Evolutionary conservation across 2,797 vertebrate species (phyloP), one percentile per base, ranked within the genome.

Genomic region (Acanthurus leucopareius): DNA sequence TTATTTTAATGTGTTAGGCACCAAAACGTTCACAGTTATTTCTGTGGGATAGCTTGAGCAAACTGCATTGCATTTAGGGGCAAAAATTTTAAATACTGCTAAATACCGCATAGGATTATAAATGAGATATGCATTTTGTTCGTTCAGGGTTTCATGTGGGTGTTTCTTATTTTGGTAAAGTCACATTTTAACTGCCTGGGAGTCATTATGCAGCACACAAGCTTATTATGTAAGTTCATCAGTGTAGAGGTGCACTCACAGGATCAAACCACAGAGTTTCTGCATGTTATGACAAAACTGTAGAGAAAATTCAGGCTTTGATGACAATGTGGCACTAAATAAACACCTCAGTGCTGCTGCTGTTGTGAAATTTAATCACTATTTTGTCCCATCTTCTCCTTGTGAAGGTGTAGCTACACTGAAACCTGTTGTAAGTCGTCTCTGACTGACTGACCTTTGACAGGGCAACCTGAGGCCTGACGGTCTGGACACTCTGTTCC

Each of bases 361-460:
- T 22, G 42, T 49, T 66, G 47, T 48, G 47, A 48, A 48, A 48
- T 48, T 1, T 25, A 40, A 42, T 64, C 19, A 20, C 19, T 16
- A 16, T n/a, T 20, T 9, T 16, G 42, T 44, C 22, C 0, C 22
- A 8, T 45, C 32, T 14, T 51, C 14, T 14, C n/a, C 47, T 56
- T 40, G 49, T 59, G 62, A 40, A 62, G 47, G 38, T 80, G 49
- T 25, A 69, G 66, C n/a, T 45, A 25, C 57, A 65, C 28, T 7
- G 14, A 79, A 65, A 76, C 64, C 45, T 66, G 38, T 20, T 45
- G 7, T 5, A 14, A 54, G 51, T 58, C 1, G 9, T 71, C 65
- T 69, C 16, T 67, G 65, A 47, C 57, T 79, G 47, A 22, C 70
- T 79, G 67, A 81, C 80, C 82, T 79, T 57, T 70, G 61, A 79